Evolutionary conservation across 2,113 vertebrate genomes (phyloP).

Genomic region (Datnioides undecimradiatus): DNA sequence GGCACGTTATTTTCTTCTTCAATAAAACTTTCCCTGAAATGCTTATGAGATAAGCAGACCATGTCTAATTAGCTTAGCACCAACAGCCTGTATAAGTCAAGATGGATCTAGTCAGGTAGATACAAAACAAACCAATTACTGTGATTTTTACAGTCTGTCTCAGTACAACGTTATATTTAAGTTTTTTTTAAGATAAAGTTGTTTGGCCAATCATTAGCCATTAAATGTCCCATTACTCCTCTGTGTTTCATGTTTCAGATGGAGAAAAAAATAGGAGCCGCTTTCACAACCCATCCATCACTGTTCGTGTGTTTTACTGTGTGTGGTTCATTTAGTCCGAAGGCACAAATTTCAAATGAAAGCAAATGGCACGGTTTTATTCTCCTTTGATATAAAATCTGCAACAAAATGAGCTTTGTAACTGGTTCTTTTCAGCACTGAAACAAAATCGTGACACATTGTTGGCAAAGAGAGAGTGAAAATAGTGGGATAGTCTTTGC

Average conservation of each 20-base stretch:
- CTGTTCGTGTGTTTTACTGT: neutral
- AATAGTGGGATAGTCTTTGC: conserved; percentile 49
- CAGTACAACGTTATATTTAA: neutral
- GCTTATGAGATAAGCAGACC: conserved; percentile 31
- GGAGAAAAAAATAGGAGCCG: neutral
- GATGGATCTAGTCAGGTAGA: conserved; percentile 26
- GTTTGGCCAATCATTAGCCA: neutral
- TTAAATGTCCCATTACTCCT: neutral
- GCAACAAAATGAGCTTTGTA: conserved; percentile 13
- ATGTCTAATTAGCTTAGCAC: conserved; percentile 34
- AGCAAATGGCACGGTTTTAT: neutral
- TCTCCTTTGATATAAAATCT: neutral
- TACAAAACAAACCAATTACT: conserved; percentile 23
- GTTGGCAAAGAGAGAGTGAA: conserved; percentile 42
- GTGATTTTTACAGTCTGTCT: conserved; percentile 12
- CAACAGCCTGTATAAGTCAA: conserved; percentile 24
- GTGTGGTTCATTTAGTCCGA: conserved; percentile 18
- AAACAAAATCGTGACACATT: conserved; percentile 44
- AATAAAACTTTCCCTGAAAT: conserved; percentile 16
- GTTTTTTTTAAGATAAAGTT: neutral
- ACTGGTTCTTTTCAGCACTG: conserved; percentile 7
- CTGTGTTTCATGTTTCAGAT: neutral
- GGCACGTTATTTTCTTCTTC: conserved; percentile 17
- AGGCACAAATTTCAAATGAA: conserved; percentile 5
- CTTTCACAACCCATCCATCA: conserved; percentile 9